phyloP scores from a whole-genome alignment of 1,140 invertebrate species.

The Dinothrombium tinctorium region DNA sequence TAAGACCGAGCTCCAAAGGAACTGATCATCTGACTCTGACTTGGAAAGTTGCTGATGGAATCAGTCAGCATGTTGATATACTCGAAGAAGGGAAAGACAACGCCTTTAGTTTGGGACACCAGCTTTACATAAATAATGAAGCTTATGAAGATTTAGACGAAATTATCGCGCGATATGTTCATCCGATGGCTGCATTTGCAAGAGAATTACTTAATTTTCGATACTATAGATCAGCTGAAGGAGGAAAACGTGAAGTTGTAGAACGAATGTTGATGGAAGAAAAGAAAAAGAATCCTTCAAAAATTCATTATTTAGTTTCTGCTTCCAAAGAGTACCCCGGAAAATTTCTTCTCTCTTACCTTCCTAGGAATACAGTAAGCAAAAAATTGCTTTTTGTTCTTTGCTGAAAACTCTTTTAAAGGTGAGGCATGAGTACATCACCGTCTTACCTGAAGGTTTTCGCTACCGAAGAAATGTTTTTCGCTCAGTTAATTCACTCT shows the following conservation, averaged over 20 bases:
- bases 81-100: slow-evolving; percentile 90
- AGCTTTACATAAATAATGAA: slow-evolving; percentile 47
- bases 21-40: slow-evolving; percentile 86
- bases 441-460: slow-evolving; percentile 73
- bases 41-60: slow-evolving; percentile 86
- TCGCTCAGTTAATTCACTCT: slow-evolving; percentile 48
- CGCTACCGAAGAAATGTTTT: slow-evolving; percentile 70
- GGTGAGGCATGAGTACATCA: slow-evolving; percentile 87
- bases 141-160: slow-evolving; percentile 95
- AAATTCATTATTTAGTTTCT: slow-evolving; percentile 75
- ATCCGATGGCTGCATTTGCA: slow-evolving; percentile 78
- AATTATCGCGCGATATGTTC: slow-evolving; percentile 86
- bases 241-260: slow-evolving; percentile 39
- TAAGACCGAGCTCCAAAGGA: slow-evolving; percentile 88
- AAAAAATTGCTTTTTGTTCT: background rate
- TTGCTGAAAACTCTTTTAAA: slow-evolving; percentile 29
- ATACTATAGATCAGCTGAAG: slow-evolving; percentile 17
- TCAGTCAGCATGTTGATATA: slow-evolving; percentile 89
- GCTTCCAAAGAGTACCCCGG: slow-evolving; percentile 71
- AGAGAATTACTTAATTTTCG: slow-evolving; percentile 74
- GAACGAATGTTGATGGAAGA: slow-evolving; percentile 66
- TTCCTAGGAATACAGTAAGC: slow-evolving; percentile 42
- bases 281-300: slow-evolving; percentile 53
- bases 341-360: slow-evolving; percentile 79
- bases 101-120: slow-evolving; percentile 72